Conservation (phyloP, 92 coral and sea anemone genomes). For the Micromussa lordhowensis region DNA sequence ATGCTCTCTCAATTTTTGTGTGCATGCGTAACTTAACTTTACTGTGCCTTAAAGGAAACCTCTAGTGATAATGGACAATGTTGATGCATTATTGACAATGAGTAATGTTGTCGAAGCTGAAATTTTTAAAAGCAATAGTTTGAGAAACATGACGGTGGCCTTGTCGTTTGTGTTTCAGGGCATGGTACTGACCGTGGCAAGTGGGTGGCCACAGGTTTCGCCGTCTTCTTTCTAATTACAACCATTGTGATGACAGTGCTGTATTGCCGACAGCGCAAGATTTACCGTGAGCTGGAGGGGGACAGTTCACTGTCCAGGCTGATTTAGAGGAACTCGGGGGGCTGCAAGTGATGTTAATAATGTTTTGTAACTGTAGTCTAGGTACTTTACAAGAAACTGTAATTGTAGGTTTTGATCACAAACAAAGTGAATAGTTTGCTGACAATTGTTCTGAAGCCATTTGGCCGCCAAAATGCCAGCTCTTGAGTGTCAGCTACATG, state of each 20-base stretch:
- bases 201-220: conserved; percentile 91
- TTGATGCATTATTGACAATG: neutral
- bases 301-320: conserved; percentile 91
- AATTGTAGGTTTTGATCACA: neutral
- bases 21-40: too few species aligned
- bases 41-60: too few species aligned
- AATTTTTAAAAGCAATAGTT: neutral
- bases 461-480: neutral
- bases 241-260: conserved; percentile 77
- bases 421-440: neutral
- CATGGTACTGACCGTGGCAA: conserved; percentile 51
- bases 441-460: neutral
- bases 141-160: neutral
- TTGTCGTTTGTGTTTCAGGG: conserved; percentile 13
- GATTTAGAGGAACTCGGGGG: conserved; percentile 46
- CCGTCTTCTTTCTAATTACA: conserved; percentile 75
- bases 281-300: conserved; percentile 93
- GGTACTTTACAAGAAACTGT: neutral
- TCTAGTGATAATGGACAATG: too few species aligned
- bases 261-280: conserved; percentile 87
- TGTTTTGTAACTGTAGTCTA: neutral
- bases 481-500: neutral
- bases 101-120: neutral
- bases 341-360: neutral
- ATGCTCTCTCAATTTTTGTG: too few species aligned